Conservation (phyloP, 2,888 invertebrate species). For the Xanthorhoe designata region DNA sequence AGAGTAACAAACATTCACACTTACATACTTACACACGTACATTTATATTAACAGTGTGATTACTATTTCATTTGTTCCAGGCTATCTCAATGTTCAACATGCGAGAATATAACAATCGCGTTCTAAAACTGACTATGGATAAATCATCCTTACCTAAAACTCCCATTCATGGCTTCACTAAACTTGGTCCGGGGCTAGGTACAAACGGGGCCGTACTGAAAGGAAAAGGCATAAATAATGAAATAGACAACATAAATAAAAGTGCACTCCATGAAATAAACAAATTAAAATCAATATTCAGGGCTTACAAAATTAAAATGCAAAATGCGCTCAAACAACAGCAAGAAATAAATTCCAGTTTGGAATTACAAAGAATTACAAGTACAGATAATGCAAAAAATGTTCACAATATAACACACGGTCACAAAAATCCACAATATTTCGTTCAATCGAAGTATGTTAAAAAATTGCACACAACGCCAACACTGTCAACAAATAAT, state of each 20-base stretch:
- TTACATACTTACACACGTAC: no score
- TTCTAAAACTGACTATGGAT: neutral
- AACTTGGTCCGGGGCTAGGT: conserved; percentile 13
- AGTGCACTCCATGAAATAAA: neutral
- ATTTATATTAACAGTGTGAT: no score
- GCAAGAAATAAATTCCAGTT: neutral
- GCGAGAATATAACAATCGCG: neutral
- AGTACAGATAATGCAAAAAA: no score
- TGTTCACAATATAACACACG: no score
- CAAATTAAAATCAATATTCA: neutral
- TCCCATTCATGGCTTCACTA: neutral
- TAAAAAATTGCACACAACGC: neutral
- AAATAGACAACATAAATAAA: neutral
- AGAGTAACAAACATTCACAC: no score
- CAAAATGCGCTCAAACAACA: neutral
- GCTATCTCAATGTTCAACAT: conserved; percentile 20
- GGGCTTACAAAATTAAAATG: neutral
- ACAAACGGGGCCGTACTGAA: neutral
- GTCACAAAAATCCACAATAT: no score
- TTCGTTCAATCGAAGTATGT: no score
- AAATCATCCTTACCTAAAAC: neutral
- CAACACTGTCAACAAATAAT: neutral
- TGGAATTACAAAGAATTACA: no score
- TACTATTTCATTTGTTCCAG: conserved; percentile 17
- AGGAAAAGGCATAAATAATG: neutral